Base-by-base conservation (phyloP, 2,888 invertebrate genomes). In the Drosophila emarginata region DNA sequence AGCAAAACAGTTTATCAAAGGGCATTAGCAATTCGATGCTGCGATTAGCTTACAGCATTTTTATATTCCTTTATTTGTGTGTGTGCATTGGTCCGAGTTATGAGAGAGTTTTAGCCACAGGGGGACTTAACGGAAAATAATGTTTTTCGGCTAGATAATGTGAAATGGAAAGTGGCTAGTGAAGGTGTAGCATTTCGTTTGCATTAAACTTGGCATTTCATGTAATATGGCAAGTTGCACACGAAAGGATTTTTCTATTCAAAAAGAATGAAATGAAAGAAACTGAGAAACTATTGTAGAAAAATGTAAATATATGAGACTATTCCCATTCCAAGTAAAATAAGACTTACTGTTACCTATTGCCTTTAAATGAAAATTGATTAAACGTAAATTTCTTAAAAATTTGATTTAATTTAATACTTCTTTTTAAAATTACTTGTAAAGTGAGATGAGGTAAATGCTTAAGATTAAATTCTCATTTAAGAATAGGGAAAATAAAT, bases 111-210 rank as follows among this genome's bases (percentile, higher is more conserved):
- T 61, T 54, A 53, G 69, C 52, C 56, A 61, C 64, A 59, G 23
- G 61, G 71, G 75, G 77, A 78, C 81, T 85, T 82, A 82, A 85
- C 64, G 78, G 67, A 73, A 80, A 82, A 80, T 85, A 80, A 85
- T 78, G 78, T 14, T 56, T 61, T 15, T 72, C 76, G 65, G 66
- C 63, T 65, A 82, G 83, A 85, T 85, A 82, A 82, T 80, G 72
- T 68, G 75, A 82, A 82, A 82, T 61, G 72, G 83, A 82, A 82
- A 82, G 86, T 85, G 86, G 69, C 39, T 53, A 39, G 39, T 40
- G 18, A 23, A 37, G 50, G 28, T 56, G 67, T 21, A 18, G 78
- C 78, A 80, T 85, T 82, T 78, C 66, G 78, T 82, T 85, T 82
- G 86, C 86, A 82, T 82, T 82, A 77, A 58, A 57, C 64, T 66